Conservation (phyloP, 2,888 invertebrate genomes). For the Monoplex corrugatus region DNA sequence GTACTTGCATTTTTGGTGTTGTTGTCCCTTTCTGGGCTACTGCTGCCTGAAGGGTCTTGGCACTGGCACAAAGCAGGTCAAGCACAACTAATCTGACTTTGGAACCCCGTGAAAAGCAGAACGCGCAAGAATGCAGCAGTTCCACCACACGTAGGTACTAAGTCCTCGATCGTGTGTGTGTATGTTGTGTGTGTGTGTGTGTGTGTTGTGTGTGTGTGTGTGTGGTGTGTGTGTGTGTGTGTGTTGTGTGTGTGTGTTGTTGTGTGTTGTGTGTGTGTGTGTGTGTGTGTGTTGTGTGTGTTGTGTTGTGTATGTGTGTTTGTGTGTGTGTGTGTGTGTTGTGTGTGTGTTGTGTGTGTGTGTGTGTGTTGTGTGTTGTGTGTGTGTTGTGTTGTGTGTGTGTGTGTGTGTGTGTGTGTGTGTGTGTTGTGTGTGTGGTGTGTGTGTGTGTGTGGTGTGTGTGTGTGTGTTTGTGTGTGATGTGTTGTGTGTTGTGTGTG, state of each 20-base stretch:
- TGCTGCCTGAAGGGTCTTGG: not conserved
- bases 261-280: not conserved
- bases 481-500: too few relatives aligned
- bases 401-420: constrained; percentile 18
- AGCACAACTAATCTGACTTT: constrained; percentile 24
- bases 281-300: not conserved
- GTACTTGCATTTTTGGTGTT: too few relatives aligned
- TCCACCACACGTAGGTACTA: too few relatives aligned
- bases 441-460: not conserved
- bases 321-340: not conserved
- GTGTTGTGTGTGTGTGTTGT: not conserved
- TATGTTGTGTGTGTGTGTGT: constrained; percentile 17
- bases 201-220: constrained; percentile 22
- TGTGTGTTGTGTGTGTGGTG: constrained; percentile 22
- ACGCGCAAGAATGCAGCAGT: constrained; percentile 6
- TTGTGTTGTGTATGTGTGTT: not conserved
- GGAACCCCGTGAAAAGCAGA: not conserved
- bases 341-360: not conserved
- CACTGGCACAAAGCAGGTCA: not conserved
- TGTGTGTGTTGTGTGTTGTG: constrained; percentile 9
- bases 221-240: not conserved
- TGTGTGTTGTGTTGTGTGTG: not conserved
- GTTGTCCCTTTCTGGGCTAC: not conserved
- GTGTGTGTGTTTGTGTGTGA: not conserved
- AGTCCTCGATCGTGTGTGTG: not conserved